phyloP scores from a whole-genome alignment of 2,797 vertebrate genomes.

The Microchirus variegatus region DNA sequence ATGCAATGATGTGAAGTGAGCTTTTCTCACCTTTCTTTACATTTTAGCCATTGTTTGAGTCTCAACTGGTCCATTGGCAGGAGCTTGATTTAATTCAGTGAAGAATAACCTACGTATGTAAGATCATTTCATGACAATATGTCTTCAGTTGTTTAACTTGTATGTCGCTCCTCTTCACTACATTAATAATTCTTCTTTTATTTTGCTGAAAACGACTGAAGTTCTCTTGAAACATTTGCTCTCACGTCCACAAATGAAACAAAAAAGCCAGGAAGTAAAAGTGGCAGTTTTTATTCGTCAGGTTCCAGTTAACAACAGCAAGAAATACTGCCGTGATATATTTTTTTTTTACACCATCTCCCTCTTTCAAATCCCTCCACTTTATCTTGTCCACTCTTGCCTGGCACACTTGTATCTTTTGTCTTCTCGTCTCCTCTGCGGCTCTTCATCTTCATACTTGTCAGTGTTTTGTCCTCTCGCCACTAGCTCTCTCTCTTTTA shows the following conservation, averaged over 20 bases:
- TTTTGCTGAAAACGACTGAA: too few species aligned
- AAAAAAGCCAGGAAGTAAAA: neutral
- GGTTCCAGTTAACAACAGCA: constrained; percentile 17
- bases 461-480: neutral
- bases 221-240: too few species aligned
- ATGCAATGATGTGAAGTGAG: too few species aligned
- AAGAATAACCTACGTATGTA: too few species aligned
- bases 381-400: constrained; percentile 4
- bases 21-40: too few species aligned
- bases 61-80: too few species aligned
- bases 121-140: too few species aligned
- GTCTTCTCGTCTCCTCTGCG: constrained; percentile 5
- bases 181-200: too few species aligned
- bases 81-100: too few species aligned
- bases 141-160: too few species aligned
- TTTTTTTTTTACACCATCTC: constrained; percentile 15
- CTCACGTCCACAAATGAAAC: neutral
- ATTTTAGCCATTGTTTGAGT: too few species aligned
- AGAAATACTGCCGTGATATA: constrained; percentile 7
- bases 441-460: neutral
- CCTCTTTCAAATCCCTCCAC: neutral
- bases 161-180: too few species aligned
- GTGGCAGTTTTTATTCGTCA: constrained; percentile 40
- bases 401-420: neutral
- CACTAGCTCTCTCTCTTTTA: constrained; percentile 34